These are phyloP conservation scores for Lerema accius DNA, from an alignment of 1,140 invertebrate genomes.

Conservation along the genomic window DNA sequence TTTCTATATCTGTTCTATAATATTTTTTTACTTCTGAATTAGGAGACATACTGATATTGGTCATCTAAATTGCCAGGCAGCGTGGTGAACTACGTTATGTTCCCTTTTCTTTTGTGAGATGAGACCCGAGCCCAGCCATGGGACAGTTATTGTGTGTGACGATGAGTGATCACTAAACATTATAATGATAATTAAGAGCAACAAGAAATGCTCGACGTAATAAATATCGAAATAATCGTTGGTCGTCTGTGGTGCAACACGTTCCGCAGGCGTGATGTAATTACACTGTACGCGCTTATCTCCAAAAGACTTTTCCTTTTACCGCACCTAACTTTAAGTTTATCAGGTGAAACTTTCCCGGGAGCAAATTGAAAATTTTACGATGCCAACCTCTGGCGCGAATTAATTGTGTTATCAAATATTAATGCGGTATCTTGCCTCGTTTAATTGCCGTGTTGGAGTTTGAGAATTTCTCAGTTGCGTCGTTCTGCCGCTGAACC, in stretches of 20 bases:
- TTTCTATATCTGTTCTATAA: too few species aligned
- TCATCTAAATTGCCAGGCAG: too few species aligned
- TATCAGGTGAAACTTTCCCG: slow-evolving; percentile 75
- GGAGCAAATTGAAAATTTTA: slow-evolving; percentile 79
- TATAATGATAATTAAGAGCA: too few species aligned
- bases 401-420: slow-evolving; percentile 79
- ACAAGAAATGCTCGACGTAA: too few species aligned
- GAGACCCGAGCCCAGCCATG: too few species aligned
- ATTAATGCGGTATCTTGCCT: slow-evolving; percentile 68
- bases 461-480: slow-evolving; percentile 48
- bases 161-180: too few species aligned
- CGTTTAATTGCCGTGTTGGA: slow-evolving; percentile 58
- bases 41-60: too few species aligned
- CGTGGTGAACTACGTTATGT: too few species aligned
- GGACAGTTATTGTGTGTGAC: too few species aligned
- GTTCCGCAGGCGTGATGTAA: slow-evolving; percentile 46
- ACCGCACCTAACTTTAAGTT: slow-evolving; percentile 66
- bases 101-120: too few species aligned
- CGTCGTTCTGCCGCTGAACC: slow-evolving; percentile 19
- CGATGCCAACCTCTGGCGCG: slow-evolving; percentile 54
- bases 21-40: too few species aligned
- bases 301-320: slow-evolving; percentile 58
- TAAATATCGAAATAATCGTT: too few species aligned
- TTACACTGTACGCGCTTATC: slow-evolving; percentile 61
- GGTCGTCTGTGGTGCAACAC: neutral